Percentiles rank a stretch among this genome's conserved stretches.
Evolutionary conservation across 2,113 vertebrate species (phyloP).

Genomic region (Chiloscyllium plagiosum): DNA sequence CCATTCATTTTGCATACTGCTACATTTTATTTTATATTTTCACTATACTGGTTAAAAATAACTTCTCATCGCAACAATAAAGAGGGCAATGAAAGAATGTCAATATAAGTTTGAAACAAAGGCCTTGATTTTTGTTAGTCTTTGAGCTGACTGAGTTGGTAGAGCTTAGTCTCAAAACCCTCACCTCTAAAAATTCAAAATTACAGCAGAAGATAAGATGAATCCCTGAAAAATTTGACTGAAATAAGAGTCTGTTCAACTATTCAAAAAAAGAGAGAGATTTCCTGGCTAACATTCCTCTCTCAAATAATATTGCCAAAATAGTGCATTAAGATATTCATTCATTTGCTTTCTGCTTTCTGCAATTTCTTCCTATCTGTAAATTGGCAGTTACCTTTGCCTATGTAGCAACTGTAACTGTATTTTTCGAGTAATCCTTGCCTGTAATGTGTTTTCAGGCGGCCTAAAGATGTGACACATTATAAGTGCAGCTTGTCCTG

Average conservation of each 20-base stretch:
- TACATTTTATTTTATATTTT: neutral
- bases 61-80: neutral
- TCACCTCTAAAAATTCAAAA: neutral
- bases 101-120: neutral
- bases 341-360: neutral
- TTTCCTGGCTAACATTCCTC: neutral
- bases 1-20: neutral
- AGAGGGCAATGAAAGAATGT: neutral
- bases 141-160: neutral
- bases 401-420: neutral
- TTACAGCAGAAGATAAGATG: neutral
- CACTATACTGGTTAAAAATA: neutral
- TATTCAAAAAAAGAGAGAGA: neutral
- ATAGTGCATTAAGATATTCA: neutral
- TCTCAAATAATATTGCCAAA: neutral
- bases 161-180: neutral
- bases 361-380: neutral
- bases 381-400: neutral
- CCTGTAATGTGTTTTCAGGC: neutral
- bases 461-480: neutral
- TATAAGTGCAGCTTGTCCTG: neutral
- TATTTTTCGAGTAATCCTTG: neutral
- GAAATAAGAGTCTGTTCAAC: neutral
- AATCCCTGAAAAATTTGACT: neutral
- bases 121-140: neutral